Evolutionary conservation across 2,888 invertebrate species (phyloP), one percentile per base, ranked within the genome.

Genomic region (Xestoiulus laeticollis): DNA sequence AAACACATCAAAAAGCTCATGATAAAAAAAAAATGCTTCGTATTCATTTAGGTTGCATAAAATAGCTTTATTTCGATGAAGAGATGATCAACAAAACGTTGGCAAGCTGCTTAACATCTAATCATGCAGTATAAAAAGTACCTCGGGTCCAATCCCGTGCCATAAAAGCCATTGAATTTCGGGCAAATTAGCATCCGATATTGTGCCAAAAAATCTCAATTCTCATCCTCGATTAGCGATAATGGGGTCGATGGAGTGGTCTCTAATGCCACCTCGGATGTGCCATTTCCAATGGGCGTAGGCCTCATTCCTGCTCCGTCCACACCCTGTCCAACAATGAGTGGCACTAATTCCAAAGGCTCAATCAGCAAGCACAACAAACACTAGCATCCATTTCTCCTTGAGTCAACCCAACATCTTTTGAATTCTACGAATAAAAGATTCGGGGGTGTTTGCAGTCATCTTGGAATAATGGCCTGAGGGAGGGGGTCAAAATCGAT

Each of bases 271-370:
- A 30, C 78, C 26, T 26, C 78, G 68, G 68, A 68, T 22, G 59
- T n/a, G 59, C 19, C 59, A 59, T 59, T 59, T 59, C n/a, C 59
- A 22, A 10, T 22, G 78, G 30, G 78, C 78, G 78, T 78, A 30
- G 78, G 78, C 78, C 78, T 30, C 0, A 22, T 78, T 78, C 78
- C 22, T 0, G n/a, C 14, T 78, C 78, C 30, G 78, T 78, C 78
- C 78, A 78, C 78, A 78, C 78, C 78, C 78, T 30, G 78, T 78
- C 78, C 78, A 78, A 78, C 78, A 78, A 78, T 30, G 30, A 26
- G 59, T 59, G 59, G n/a, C 59, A 59, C 59, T 19, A 59, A 30
- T 12, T 78, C 48, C 48, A 16, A 12, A 19, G 48, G 48, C 48
- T 48, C 48, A 48, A 48, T 48, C 48, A 30, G 78, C 68, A 22